phyloP scores from a whole-genome alignment of 1,140 invertebrate genomes.

The Bombus haemorrhoidalis region DNA sequence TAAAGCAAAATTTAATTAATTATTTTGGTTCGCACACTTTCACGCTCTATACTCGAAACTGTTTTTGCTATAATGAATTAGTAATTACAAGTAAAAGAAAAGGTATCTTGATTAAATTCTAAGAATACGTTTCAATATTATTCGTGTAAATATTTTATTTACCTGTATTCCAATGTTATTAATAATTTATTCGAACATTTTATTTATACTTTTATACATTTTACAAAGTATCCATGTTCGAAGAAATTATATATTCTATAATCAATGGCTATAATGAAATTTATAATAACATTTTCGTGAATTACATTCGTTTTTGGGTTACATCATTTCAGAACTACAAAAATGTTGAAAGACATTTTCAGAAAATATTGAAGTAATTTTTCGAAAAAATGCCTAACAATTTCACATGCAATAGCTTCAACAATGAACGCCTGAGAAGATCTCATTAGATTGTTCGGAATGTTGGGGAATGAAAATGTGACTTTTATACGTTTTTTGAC shows the following conservation, averaged over 20 bases:
- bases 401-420: not conserved
- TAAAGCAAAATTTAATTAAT: not conserved
- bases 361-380: not conserved
- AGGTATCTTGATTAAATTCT: no score
- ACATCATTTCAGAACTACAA: not conserved
- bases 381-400: not conserved
- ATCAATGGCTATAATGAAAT: no score
- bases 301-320: not conserved
- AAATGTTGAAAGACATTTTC: not conserved
- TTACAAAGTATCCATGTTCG: no score
- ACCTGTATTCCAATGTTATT: no score
- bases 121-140: no score
- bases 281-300: not conserved
- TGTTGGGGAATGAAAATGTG: slow-evolving; percentile 55
- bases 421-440: slow-evolving; percentile 3
- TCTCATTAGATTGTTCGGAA: slow-evolving; percentile 34
- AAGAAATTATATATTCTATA: no score
- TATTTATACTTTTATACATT: no score
- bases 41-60: not conserved
- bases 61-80: not conserved
- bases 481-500: slow-evolving; percentile 65
- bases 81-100: not conserved
- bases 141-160: no score
- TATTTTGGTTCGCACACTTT: not conserved
- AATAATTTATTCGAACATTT: no score